Conservation (phyloP, 2,888 invertebrate genomes). For the Chouioia cunea region DNA sequence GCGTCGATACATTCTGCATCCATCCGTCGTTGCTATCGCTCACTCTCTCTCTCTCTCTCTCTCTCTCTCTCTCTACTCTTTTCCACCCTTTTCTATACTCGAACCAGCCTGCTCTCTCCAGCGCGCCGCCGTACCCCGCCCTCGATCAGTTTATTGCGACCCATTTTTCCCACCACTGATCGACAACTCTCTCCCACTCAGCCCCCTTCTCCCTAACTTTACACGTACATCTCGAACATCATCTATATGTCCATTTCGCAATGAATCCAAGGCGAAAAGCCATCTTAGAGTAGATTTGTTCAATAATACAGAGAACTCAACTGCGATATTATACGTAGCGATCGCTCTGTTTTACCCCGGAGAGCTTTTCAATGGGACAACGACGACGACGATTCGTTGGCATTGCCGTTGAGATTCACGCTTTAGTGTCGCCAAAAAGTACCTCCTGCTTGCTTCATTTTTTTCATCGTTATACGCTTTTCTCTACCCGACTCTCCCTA, state of each 20-base stretch:
- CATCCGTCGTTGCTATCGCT: background rate
- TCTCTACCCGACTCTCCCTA: too few relatives aligned
- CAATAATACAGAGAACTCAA: too few relatives aligned
- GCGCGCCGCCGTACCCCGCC: background rate
- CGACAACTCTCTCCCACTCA: slow-evolving; percentile 30
- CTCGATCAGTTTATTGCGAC: slow-evolving; percentile 40
- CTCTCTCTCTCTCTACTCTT: background rate
- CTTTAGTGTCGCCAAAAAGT: slow-evolving; percentile 55
- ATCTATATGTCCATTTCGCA: background rate
- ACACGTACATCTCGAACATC: background rate
- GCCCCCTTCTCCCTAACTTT: background rate
- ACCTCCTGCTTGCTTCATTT: slow-evolving; percentile 32
- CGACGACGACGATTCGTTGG: slow-evolving; percentile 41
- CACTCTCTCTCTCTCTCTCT: background rate
- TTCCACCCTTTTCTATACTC: background rate
- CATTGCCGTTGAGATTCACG: slow-evolving; percentile 35
- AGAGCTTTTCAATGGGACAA: slow-evolving; percentile 24
- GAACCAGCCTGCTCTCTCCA: background rate
- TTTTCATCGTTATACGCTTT: slow-evolving; percentile 17
- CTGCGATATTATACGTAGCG: too few relatives aligned
- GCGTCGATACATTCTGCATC: slow-evolving; percentile 30
- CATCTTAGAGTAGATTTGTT: slow-evolving; percentile 6
- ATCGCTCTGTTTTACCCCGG: slow-evolving; percentile 12
- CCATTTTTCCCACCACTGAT: slow-evolving; percentile 38
- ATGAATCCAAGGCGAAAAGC: too few relatives aligned